Conservation (phyloP, 2,113 vertebrate genomes). For the Clarias macrocephalus region DNA sequence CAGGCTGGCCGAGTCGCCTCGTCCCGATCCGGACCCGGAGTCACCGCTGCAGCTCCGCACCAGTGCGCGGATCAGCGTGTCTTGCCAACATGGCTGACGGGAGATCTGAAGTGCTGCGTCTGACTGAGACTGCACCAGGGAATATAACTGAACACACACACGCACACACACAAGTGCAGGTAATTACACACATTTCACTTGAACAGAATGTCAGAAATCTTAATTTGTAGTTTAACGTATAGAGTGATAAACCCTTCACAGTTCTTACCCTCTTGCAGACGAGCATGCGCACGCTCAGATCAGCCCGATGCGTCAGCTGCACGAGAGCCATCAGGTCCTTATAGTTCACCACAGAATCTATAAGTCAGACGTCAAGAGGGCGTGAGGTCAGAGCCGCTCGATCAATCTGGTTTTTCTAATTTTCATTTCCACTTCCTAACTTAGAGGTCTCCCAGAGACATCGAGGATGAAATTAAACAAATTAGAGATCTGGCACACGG, state of each 20-base stretch:
- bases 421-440: not conserved
- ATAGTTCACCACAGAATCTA: slow-evolving; percentile 89
- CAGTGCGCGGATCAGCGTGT: slow-evolving; percentile 85
- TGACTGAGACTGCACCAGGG: slow-evolving; percentile 84
- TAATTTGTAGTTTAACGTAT: not conserved
- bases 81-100: slow-evolving; percentile 93
- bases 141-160: slow-evolving; percentile 76
- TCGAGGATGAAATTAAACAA: not conserved
- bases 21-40: slow-evolving; percentile 43
- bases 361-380: slow-evolving; percentile 27
- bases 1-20: slow-evolving; percentile 67
- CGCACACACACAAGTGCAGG: slow-evolving; percentile 28
- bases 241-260: not conserved
- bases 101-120: slow-evolving; percentile 89
- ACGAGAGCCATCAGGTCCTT: slow-evolving; percentile 91
- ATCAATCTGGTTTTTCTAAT: not conserved
- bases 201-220: too few relatives aligned
- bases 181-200: too few relatives aligned
- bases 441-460: not conserved
- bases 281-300: slow-evolving; percentile 80
- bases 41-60: slow-evolving; percentile 75
- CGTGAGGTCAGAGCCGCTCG: not conserved
- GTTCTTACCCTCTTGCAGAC: slow-evolving; percentile 90
- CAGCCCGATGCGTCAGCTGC: slow-evolving; percentile 84
- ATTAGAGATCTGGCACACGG: not conserved